phyloP scores from a whole-genome alignment of 2,113 vertebrate genomes.

The Barbus barbus region DNA sequence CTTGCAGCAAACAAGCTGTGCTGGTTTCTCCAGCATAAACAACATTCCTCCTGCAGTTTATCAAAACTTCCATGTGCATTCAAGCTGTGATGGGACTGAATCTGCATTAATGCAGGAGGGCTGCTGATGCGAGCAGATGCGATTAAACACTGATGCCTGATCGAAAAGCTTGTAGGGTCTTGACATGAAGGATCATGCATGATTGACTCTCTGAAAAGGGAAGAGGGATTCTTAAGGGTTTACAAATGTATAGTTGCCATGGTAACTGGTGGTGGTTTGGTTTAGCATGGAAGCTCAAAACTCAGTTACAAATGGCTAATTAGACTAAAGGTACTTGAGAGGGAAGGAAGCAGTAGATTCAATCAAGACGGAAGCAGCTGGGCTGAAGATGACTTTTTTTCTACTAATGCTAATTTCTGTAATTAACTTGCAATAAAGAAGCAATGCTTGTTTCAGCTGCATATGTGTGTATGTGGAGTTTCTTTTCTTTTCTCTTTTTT shows the following conservation, averaged over 20 bases:
- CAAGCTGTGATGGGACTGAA: constrained; percentile 2
- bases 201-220: constrained; percentile 44
- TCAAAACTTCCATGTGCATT: not conserved
- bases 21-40: not conserved
- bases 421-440: constrained; percentile 69
- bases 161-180: constrained; percentile 23
- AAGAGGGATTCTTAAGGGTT: constrained; percentile 42
- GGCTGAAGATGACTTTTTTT: constrained; percentile 53
- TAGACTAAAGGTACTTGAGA: constrained; percentile 74
- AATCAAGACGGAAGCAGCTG: constrained; percentile 73
- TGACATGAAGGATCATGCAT: constrained; percentile 53
- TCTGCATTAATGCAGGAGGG: constrained; percentile 2
- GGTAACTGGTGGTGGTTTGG: constrained; percentile 60
- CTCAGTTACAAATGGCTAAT: constrained; percentile 74
- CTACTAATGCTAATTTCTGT: constrained; percentile 61
- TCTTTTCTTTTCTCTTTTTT: too few relatives aligned
- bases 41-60: not conserved
- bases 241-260: constrained; percentile 69
- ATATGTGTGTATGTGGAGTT: not conserved
- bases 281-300: constrained; percentile 59
- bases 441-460: constrained; percentile 64
- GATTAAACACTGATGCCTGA: constrained; percentile 29
- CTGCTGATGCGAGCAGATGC: constrained; percentile 33
- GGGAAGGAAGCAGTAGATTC: constrained; percentile 67
- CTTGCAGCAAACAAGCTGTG: not conserved